Percentiles rank a stretch among this genome's conserved stretches.
These are phyloP conservation scores for Cantharis rufa DNA, from an alignment of 2,888 invertebrate species.

Conservation along the genomic window DNA sequence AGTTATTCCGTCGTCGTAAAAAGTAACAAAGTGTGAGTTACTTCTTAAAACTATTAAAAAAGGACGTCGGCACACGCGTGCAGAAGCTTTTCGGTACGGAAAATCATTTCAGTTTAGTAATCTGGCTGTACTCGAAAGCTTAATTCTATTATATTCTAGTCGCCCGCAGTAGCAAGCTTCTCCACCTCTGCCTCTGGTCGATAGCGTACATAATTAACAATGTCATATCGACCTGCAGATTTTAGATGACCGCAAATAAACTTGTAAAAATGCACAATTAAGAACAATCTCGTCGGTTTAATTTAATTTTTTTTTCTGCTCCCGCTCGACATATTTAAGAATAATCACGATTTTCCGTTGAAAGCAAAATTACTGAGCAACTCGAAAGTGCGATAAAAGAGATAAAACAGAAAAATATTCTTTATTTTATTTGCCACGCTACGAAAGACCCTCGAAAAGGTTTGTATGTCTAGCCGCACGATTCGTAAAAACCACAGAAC, in stretches of 20 bases:
- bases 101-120: slow-evolving; percentile 46
- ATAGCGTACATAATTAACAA: slow-evolving; percentile 56
- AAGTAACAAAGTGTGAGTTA: neutral
- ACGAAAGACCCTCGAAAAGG: neutral
- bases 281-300: neutral
- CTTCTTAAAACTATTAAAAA: slow-evolving; percentile 14
- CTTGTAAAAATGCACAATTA: neutral
- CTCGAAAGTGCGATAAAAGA: neutral
- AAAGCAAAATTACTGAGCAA: neutral
- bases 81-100: slow-evolving; percentile 8
- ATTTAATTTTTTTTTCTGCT: neutral
- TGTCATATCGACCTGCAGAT: slow-evolving; percentile 53
- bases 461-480: neutral
- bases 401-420: neutral
- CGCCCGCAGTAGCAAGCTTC: slow-evolving; percentile 47
- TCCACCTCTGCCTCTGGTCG: slow-evolving; percentile 49
- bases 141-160: slow-evolving; percentile 52
- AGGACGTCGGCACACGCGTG: slow-evolving; percentile 21
- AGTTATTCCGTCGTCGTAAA: neutral
- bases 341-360: neutral
- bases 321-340: neutral
- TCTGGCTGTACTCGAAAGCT: slow-evolving; percentile 50
- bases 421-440: neutral
- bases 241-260: slow-evolving; percentile 30
- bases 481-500: neutral